Percentiles rank a stretch among this genome's conserved stretches.
These are phyloP conservation scores for Coelinius sp. DNA, from an alignment of 2,888 invertebrate species.

Conservation along the genomic window DNA sequence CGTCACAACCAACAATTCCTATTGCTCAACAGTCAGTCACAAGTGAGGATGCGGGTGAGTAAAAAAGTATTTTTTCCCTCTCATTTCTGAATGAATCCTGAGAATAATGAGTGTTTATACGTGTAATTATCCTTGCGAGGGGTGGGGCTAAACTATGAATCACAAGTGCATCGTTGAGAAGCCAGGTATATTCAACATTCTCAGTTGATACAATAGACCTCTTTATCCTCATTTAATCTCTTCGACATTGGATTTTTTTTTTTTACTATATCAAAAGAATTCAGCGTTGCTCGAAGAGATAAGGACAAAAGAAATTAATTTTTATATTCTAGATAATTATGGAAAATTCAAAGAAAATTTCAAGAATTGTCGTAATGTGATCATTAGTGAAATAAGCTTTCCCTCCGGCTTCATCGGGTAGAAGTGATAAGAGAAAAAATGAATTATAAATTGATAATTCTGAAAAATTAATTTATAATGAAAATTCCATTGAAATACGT, in stretches of 20 bases:
- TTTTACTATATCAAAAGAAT: background rate
- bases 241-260: background rate
- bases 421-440: too few species aligned
- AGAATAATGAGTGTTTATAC: slow-evolving; percentile 8
- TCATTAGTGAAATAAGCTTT: too few species aligned
- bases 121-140: background rate
- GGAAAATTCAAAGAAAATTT: too few species aligned
- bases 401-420: too few species aligned
- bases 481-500: too few species aligned
- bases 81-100: background rate
- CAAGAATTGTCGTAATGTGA: too few species aligned
- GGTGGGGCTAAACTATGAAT: background rate
- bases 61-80: background rate
- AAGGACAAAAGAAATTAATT: too few species aligned
- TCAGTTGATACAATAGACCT: background rate
- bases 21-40: slow-evolving; percentile 58
- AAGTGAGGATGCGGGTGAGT: slow-evolving; percentile 69
- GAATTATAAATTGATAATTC: too few species aligned
- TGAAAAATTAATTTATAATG: too few species aligned
- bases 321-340: too few species aligned
- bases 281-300: too few species aligned
- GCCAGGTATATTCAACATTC: background rate
- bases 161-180: background rate
- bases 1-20: slow-evolving; percentile 48
- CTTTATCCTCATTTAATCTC: background rate